phyloP scores from a whole-genome alignment of 2,888 invertebrate genomes.

The Mellilla xanthometata region DNA sequence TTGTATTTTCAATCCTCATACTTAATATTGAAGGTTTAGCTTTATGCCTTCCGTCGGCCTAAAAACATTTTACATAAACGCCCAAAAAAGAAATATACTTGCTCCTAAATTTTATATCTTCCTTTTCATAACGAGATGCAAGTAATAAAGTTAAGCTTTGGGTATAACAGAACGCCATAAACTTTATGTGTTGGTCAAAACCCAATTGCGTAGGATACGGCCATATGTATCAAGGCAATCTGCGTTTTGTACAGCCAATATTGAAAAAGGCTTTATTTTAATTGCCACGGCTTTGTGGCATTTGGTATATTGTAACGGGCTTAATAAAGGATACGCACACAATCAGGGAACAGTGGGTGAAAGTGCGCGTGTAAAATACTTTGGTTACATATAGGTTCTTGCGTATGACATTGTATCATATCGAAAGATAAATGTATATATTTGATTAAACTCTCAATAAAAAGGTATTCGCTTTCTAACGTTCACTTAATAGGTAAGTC shows the following conservation, averaged over 20 bases:
- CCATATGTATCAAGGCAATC: conserved; percentile 11
- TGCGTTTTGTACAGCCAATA: conserved; percentile 6
- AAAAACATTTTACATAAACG: too few species aligned
- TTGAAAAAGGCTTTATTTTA: conserved; percentile 18
- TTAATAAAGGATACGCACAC: neutral
- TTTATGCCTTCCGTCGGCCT: too few species aligned
- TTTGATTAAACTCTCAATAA: too few species aligned
- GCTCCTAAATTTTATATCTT: conserved; percentile 1
- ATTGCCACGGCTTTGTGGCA: conserved; percentile 7
- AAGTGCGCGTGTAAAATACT: too few species aligned
- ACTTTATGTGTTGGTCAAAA: conserved; percentile 25
- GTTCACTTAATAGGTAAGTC: too few species aligned
- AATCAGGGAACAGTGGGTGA: neutral
- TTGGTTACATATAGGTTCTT: too few species aligned
- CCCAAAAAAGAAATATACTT: too few species aligned
- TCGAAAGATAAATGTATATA: too few species aligned
- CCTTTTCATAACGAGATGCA: conserved; percentile 15
- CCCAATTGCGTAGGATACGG: conserved; percentile 18
- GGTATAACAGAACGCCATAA: conserved; percentile 11
- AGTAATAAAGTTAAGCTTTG: conserved; percentile 16
- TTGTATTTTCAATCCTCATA: too few species aligned
- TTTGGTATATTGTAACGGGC: conserved; percentile 11
- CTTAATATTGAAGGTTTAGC: too few species aligned
- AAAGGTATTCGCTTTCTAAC: too few species aligned
- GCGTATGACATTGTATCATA: too few species aligned